Evolutionary conservation across 2,113 vertebrate species (phyloP).

Genomic region (Notarius lentiginosus): DNA sequence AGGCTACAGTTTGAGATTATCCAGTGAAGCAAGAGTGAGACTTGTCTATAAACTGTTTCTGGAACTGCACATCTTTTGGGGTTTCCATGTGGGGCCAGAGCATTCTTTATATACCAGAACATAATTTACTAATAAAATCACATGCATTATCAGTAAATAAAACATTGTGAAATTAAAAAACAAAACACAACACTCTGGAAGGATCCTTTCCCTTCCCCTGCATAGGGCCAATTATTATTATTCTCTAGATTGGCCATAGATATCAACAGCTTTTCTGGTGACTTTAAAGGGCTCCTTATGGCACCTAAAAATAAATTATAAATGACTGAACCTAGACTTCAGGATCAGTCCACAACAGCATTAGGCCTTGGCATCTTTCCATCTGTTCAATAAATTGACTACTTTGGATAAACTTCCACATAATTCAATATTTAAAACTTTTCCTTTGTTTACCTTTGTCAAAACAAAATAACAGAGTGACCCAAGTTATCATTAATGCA

Average conservation of each 20-base stretch:
- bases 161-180: background rate
- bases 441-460: background rate
- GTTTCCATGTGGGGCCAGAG: background rate
- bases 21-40: background rate
- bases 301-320: background rate
- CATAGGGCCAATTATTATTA: too few relatives aligned
- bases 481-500: background rate
- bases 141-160: background rate
- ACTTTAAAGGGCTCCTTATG: background rate
- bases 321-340: background rate
- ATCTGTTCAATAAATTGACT: background rate
- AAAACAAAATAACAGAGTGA: background rate
- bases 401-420: background rate
- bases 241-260: too few relatives aligned
- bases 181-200: too few relatives aligned
- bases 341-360: background rate
- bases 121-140: background rate
- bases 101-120: background rate
- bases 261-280: too few relatives aligned
- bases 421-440: background rate
- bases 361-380: background rate
- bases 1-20: background rate
- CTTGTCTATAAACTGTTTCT: background rate
- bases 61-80: background rate
- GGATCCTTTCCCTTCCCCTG: too few relatives aligned